These are phyloP conservation scores for Coryphaenoides rupestris DNA, from an alignment of 2,113 vertebrate species.

Conservation along the genomic window DNA sequence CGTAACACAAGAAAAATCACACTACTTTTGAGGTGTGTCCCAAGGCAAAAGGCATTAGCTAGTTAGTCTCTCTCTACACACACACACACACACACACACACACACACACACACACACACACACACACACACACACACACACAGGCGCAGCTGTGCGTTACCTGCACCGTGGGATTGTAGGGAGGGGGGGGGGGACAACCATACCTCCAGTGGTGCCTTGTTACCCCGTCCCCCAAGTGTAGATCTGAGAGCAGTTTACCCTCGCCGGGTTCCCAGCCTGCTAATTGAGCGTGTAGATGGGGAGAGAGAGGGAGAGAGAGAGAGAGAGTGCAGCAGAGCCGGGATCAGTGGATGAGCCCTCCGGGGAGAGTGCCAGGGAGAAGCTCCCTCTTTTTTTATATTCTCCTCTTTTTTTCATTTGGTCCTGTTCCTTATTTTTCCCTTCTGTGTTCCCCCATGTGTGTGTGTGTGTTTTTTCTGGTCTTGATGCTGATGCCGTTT, in stretches of 20 bases:
- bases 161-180: no score
- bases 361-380: constrained; percentile 30
- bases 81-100: constrained; percentile 6
- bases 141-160: no score
- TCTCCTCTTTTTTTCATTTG: constrained; percentile 19
- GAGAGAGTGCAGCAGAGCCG: constrained; percentile 59
- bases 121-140: constrained; percentile 5
- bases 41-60: constrained; percentile 60
- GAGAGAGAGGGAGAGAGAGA: no score
- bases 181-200: constrained; percentile 47
- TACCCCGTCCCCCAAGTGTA: constrained; percentile 65
- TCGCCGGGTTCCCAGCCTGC: constrained; percentile 57
- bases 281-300: constrained; percentile 69
- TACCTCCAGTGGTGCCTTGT: constrained; percentile 70
- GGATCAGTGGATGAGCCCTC: constrained; percentile 47
- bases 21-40: constrained; percentile 58
- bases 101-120: constrained; percentile 20
- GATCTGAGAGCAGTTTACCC: constrained; percentile 70
- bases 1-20: constrained; percentile 47
- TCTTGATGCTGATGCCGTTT: no score
- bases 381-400: constrained; percentile 31
- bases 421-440: constrained; percentile 19
- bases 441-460: constrained; percentile 26
- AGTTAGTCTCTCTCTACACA: constrained; percentile 28
- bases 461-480: constrained; percentile 28